phyloP scores from a whole-genome alignment of 2,797 vertebrate species.

The Poeciliopsis paucimaculata region DNA sequence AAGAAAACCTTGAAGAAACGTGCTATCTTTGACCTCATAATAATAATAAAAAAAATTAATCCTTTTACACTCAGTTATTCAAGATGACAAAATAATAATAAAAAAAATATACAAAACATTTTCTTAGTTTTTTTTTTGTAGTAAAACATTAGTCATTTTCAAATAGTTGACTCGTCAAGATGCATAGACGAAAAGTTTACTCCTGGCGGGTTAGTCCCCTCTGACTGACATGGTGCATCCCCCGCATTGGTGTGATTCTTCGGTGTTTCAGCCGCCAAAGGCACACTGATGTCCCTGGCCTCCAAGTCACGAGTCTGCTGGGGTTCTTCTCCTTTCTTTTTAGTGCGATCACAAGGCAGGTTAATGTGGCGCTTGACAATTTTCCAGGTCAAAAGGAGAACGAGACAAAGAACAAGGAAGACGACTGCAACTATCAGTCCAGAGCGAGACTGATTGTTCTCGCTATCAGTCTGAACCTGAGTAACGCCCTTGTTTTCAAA shows the following conservation, averaged over 20 bases:
- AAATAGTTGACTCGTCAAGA: constrained; percentile 57
- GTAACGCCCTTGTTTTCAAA: neutral
- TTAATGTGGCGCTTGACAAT: constrained; percentile 71
- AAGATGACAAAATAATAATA: neutral
- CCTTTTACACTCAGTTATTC: neutral
- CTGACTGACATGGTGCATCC: neutral
- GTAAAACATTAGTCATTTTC: neutral
- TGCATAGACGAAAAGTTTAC: constrained; percentile 31
- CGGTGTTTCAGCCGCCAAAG: constrained; percentile 23
- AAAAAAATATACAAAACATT: neutral
- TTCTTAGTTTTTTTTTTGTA: neutral
- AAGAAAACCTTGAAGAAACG: neutral
- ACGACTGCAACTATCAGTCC: constrained; percentile 55
- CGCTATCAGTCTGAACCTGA: constrained; percentile 25
- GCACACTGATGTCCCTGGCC: neutral
- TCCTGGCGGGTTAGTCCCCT: neutral
- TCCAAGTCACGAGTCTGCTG: neutral
- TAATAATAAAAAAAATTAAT: neutral
- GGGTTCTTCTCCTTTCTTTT: constrained; percentile 5
- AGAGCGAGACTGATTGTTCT: constrained; percentile 29
- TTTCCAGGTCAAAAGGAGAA: constrained; percentile 77
- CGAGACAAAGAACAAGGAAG: constrained; percentile 63
- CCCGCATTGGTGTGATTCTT: constrained; percentile 48
- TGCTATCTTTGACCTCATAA: neutral
- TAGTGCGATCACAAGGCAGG: constrained; percentile 46